phyloP scores from a whole-genome alignment of 1,140 invertebrate genomes.

The Bombus fervidus region DNA sequence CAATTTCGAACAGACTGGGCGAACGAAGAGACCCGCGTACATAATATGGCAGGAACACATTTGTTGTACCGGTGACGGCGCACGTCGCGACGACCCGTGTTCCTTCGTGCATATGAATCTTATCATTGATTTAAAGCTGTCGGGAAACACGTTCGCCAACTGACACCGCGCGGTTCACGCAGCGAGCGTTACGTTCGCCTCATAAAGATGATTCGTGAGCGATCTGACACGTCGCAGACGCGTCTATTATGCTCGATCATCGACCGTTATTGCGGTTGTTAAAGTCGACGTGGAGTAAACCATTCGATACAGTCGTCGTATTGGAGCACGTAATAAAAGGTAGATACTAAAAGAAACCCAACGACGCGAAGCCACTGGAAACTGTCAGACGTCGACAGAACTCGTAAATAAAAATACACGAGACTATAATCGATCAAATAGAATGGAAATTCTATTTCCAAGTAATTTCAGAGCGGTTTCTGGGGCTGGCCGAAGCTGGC shows the following conservation, averaged over 20 bases:
- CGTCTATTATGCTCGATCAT: background rate
- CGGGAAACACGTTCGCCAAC: constrained; percentile 5
- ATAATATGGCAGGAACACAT: constrained; percentile 37
- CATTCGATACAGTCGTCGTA: background rate
- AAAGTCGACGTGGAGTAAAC: background rate
- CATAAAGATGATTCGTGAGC: constrained; percentile 17
- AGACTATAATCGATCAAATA: background rate
- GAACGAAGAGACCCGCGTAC: background rate
- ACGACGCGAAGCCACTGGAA: background rate
- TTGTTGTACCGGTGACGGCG: constrained; percentile 17
- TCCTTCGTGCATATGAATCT: constrained; percentile 40
- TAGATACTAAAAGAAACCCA: background rate
- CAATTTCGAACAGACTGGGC: background rate
- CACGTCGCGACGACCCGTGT: constrained; percentile 21
- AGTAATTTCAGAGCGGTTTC: background rate
- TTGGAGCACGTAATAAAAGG: background rate
- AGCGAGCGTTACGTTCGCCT: background rate
- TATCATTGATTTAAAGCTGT: constrained; percentile 44
- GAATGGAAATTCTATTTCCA: background rate
- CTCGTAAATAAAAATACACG: background rate
- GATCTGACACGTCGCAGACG: background rate
- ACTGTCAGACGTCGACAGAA: background rate
- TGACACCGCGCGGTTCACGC: background rate
- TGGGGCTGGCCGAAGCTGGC: too few relatives aligned
- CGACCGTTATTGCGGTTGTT: background rate